Conservation (phyloP, 2,113 vertebrate species). For the Microtus pennsylvanicus region DNA sequence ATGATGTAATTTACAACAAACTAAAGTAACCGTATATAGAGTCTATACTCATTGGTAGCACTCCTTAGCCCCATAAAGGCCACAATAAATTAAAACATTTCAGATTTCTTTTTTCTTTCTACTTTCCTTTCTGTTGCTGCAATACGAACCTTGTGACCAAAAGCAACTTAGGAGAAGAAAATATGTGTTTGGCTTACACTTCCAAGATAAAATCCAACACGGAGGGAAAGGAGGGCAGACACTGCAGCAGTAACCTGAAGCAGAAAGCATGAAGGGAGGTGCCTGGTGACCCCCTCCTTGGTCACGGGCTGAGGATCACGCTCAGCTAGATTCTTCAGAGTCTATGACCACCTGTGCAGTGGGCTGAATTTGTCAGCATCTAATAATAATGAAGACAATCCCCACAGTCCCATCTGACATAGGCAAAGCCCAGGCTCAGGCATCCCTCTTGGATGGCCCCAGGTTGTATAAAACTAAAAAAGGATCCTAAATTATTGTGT, state of each 20-base stretch:
- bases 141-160: background rate
- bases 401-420: background rate
- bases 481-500: background rate
- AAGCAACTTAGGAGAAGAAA: background rate
- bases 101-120: background rate
- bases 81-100: slow-evolving; percentile 9
- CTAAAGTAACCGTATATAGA: background rate
- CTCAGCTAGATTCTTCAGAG: background rate
- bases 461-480: background rate
- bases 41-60: background rate
- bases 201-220: background rate
- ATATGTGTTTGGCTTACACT: background rate
- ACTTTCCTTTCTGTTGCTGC: background rate
- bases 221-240: too few relatives aligned
- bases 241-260: background rate
- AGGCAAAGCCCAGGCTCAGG: too few relatives aligned
- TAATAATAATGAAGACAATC: background rate
- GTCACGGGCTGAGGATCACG: background rate
- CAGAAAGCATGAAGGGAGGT: background rate
- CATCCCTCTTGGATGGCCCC: background rate
- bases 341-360: too few relatives aligned
- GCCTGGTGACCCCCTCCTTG: too few relatives aligned
- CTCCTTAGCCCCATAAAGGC: background rate
- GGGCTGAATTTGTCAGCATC: background rate
- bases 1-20: slow-evolving; percentile 13